These are phyloP conservation scores for Amphiduros pacificus DNA, from an alignment of 2,888 invertebrate genomes.

Conservation along the genomic window DNA sequence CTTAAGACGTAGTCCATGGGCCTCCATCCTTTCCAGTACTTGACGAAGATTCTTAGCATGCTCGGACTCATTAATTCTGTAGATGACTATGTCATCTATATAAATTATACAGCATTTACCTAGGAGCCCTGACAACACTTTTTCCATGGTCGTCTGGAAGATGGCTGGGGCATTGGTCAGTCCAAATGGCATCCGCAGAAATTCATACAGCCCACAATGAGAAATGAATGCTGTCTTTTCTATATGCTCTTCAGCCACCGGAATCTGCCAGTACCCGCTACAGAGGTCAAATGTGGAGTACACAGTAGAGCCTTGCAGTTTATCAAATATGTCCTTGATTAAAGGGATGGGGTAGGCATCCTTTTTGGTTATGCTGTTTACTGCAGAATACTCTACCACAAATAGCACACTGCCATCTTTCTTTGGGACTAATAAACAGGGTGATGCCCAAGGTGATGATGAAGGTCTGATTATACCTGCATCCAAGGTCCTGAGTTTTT, in stretches of 20 bases:
- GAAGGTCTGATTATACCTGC: conserved; percentile 1
- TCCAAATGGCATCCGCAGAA: conserved; percentile 20
- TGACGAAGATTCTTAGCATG: too few relatives aligned
- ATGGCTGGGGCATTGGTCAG: conserved; percentile 11
- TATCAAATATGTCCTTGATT: conserved; percentile 23
- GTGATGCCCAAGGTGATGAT: conserved; percentile 7
- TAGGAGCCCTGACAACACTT: too few relatives aligned
- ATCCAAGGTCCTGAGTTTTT: conserved; percentile 3
- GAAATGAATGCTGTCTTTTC: conserved; percentile 26
- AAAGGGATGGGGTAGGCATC: too few relatives aligned
- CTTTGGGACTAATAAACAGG: conserved; percentile 12
- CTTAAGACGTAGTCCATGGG: too few relatives aligned
- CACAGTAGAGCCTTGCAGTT: conserved; percentile 12
- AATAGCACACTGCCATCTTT: background rate
- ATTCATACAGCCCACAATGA: conserved; percentile 24
- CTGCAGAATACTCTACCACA: conserved; percentile 6
- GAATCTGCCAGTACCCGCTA: conserved; percentile 32
- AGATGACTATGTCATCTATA: too few relatives aligned
- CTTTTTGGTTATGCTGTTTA: too few relatives aligned
- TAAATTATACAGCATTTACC: too few relatives aligned
- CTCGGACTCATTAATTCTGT: too few relatives aligned
- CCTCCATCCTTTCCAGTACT: too few relatives aligned
- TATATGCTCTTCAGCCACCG: conserved; percentile 8
- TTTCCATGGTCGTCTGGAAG: conserved; percentile 24
- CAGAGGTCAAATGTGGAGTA: conserved; percentile 30